Evolutionary conservation across 2,113 vertebrate species (phyloP), one percentile per base, ranked within the genome.

Genomic region (Myiopsitta monachus): DNA sequence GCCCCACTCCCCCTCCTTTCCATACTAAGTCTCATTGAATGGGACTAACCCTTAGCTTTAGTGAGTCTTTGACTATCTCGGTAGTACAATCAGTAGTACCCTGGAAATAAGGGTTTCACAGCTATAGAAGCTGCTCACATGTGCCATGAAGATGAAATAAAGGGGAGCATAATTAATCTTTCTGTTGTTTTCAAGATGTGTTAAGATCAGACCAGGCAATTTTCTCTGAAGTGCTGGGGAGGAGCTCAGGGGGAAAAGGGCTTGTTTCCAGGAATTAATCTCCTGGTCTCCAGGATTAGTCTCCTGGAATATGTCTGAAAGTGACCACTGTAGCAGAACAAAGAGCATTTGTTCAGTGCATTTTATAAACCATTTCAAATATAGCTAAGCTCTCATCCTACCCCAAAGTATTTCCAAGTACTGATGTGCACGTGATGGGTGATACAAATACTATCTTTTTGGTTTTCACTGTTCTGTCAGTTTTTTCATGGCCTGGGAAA

Each of bases 111-210:
- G 91, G 41, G 44, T 69, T 75, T 79, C 1, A 2, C 59, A 87
- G 67, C 78, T 95, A 44, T 49, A 43, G 84, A 76, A 91, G 70
- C 72, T 80, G 91, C 87, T 91, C 51, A n/a, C 70, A 74, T 95
- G 57, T 91, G 81, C 44, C 6, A 4, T 52, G 70, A 94, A 76
- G 84, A 73, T 92, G 90, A 85, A 88, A 49, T 46, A 66, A 59
- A 63, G 82, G 73, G 70, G 59, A 91, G 64, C 44, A 85, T 73
- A 83, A 90, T 94, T 91, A 94, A 95, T 94, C 67, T 66, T 95
- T 61, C 81, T 94, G 77, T 85, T 67, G 15, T 54, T 82, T 95
- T 95, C 67, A 63, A 88, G 75, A 77, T 63, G 51, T 43, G 59
- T 75, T 94, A 87, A 80, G 70, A 88, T 85, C 75, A 92, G 78